These are phyloP conservation scores for Dicerorhinus sumatrensis DNA, from an alignment of 2,113 vertebrate species.

Conservation along the genomic window DNA sequence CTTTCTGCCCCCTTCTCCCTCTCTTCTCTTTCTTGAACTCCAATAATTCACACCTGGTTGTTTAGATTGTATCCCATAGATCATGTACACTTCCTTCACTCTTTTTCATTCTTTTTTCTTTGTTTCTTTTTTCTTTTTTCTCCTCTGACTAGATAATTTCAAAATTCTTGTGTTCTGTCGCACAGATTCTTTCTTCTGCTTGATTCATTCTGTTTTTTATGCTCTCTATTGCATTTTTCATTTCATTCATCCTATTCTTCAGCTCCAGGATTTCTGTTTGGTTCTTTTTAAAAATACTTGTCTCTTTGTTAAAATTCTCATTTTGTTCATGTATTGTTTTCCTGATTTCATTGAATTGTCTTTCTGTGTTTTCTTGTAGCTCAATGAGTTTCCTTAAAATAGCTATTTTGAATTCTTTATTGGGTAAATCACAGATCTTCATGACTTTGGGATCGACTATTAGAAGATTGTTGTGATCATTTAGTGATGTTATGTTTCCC, in stretches of 20 bases:
- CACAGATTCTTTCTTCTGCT: neutral
- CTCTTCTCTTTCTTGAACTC: neutral
- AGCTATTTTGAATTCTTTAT: neutral
- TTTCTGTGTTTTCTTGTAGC: neutral
- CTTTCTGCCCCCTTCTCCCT: neutral
- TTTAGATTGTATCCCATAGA: neutral
- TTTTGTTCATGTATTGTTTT: neutral
- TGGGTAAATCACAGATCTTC: neutral
- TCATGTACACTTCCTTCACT: neutral
- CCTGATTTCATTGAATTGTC: neutral
- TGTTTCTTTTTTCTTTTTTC: neutral
- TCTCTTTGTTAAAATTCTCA: neutral
- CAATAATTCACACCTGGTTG: neutral
- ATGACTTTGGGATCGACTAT: neutral
- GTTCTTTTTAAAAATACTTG: neutral
- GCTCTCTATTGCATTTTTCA: neutral
- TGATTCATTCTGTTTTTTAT: neutral
- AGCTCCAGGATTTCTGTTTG: neutral
- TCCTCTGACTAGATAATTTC: neutral
- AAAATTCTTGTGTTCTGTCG: neutral
- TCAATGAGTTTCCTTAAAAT: neutral
- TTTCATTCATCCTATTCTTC: neutral
- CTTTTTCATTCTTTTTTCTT: neutral
- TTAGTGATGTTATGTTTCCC: neutral
- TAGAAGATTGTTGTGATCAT: neutral